Conservation (phyloP, 2,113 vertebrate genomes). For the Myotis davidii region DNA sequence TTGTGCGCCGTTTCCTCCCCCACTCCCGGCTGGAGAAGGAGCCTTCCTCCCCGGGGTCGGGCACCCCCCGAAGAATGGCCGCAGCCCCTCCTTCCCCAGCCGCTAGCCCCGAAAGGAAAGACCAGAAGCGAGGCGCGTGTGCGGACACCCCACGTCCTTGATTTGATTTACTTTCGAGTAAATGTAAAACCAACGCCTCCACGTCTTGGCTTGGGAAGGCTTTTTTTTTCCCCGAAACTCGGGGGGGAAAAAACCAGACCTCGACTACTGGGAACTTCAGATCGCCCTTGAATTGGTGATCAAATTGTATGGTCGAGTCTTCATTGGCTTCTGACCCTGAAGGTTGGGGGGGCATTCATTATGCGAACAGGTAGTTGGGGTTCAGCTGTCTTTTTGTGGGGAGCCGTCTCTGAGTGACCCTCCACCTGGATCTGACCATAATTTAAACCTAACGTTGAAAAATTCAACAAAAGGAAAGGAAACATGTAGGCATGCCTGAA, state of each 20-base stretch:
- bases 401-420: background rate
- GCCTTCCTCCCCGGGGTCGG: background rate
- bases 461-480: background rate
- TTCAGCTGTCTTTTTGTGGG: background rate
- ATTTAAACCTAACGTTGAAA: background rate
- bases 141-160: background rate
- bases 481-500: background rate
- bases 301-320: background rate
- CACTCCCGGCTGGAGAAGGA: background rate
- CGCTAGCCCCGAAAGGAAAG: background rate
- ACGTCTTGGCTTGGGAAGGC: background rate
- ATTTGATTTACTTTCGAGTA: background rate
- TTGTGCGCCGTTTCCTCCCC: background rate
- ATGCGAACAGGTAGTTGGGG: background rate
- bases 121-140: background rate
- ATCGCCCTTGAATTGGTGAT: background rate
- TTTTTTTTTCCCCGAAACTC: constrained; percentile 68
- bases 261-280: background rate
- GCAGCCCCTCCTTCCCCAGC: background rate
- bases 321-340: background rate
- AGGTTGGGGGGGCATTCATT: background rate
- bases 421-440: background rate
- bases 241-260: background rate
- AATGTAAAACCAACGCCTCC: background rate
- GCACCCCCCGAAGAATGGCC: background rate